phyloP scores from a whole-genome alignment of 2,113 vertebrate genomes.

The Notechis scutatus region DNA sequence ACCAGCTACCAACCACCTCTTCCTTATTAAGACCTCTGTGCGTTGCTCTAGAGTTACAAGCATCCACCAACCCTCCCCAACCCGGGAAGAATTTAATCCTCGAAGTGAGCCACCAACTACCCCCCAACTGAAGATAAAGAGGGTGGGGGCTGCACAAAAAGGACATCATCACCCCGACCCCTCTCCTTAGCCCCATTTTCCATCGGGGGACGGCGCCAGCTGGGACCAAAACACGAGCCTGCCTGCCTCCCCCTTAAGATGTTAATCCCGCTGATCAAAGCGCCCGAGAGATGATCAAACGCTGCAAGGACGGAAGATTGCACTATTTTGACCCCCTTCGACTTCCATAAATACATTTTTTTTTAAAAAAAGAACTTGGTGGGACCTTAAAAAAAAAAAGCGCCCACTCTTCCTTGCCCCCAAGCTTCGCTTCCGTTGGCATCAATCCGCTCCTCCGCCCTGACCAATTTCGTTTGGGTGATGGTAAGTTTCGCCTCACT shows the following conservation, averaged over 20 bases:
- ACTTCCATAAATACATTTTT: background rate
- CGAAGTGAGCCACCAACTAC: background rate
- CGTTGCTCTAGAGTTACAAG: background rate
- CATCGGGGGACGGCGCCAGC: background rate
- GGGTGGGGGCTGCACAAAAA: background rate
- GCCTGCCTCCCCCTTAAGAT: background rate
- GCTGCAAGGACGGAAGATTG: background rate
- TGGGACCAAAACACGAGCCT: background rate
- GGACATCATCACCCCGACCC: background rate
- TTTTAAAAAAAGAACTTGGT: background rate
- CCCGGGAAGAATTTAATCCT: background rate
- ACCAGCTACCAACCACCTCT: background rate
- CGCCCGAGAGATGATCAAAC: background rate
- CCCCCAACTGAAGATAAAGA: background rate
- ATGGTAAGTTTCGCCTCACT: constrained; percentile 71
- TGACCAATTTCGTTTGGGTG: constrained; percentile 67
- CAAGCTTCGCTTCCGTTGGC: constrained; percentile 4
- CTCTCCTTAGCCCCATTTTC: background rate
- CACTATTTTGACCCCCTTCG: background rate
- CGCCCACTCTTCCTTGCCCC: background rate
- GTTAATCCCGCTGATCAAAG: background rate
- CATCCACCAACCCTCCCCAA: background rate
- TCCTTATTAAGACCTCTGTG: background rate
- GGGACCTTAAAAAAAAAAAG: constrained; percentile 6
- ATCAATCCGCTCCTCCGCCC: constrained; percentile 11